These are phyloP conservation scores for Meiosimyza platycephala DNA, from an alignment of 2,888 invertebrate species.

Conservation along the genomic window DNA sequence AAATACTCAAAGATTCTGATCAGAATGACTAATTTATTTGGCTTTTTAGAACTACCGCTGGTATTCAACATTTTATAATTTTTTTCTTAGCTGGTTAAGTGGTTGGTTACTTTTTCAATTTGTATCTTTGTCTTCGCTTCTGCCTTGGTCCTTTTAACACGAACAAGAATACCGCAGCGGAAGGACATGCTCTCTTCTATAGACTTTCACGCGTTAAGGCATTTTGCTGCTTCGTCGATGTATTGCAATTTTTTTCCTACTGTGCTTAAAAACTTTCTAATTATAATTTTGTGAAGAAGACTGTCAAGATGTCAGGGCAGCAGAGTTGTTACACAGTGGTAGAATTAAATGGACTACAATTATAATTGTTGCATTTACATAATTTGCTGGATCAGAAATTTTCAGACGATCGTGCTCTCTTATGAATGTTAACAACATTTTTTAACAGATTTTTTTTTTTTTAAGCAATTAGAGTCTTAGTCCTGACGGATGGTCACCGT, in stretches of 20 bases:
- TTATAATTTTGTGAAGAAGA: conserved; percentile 49
- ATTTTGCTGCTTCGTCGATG: conserved; percentile 13
- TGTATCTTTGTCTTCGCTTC: not conserved
- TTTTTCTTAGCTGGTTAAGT: conserved; percentile 13
- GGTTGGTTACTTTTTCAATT: conserved; percentile 24
- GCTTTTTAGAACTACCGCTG: too few relatives aligned
- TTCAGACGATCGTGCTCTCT: too few relatives aligned
- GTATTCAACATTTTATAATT: not conserved
- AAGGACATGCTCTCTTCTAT: conserved; percentile 3
- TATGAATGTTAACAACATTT: too few relatives aligned
- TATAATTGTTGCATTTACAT: not conserved
- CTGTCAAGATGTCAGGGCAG: not conserved
- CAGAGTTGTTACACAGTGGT: conserved; percentile 1
- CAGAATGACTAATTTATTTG: too few relatives aligned
- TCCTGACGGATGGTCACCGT: too few relatives aligned
- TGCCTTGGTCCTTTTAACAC: not conserved
- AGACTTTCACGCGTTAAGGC: conserved; percentile 32
- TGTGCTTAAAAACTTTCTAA: conserved; percentile 53
- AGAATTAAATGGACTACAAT: not conserved
- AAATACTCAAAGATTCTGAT: too few relatives aligned
- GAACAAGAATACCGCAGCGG: not conserved
- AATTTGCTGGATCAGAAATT: too few relatives aligned
- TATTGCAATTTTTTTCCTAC: conserved; percentile 21
- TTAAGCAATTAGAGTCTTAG: too few relatives aligned
- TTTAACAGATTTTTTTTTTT: too few relatives aligned